Conservation (phyloP, 2,888 invertebrate genomes). For the Teleogryllus oceanicus region DNA sequence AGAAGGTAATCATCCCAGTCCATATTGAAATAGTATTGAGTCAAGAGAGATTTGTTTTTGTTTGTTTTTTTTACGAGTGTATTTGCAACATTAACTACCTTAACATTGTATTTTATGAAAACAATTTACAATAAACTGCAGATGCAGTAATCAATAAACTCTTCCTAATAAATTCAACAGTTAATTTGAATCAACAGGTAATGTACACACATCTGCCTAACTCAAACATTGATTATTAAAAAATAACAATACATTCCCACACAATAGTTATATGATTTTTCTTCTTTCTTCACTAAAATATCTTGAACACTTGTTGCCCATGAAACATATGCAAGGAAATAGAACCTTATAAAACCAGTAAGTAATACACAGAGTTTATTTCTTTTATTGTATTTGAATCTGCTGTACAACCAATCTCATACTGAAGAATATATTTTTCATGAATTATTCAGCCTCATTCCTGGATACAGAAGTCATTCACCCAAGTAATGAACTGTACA, state of each 20-base stretch:
- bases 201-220: background rate
- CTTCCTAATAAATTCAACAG: slow-evolving; percentile 2
- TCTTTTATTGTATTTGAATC: slow-evolving; percentile 31
- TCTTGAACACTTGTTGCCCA: background rate
- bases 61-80: too few species aligned
- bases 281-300: background rate
- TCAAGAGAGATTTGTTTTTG: too few species aligned
- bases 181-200: background rate
- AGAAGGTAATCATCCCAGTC: too few species aligned
- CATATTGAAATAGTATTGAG: too few species aligned
- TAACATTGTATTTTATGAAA: background rate
- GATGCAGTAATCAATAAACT: background rate
- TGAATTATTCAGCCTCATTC: slow-evolving; percentile 26
- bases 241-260: background rate
- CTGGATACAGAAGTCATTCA: slow-evolving; percentile 29
- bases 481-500: slow-evolving; percentile 30
- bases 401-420: slow-evolving; percentile 35
- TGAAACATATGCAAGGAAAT: background rate
- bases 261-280: background rate
- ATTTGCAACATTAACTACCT: too few species aligned
- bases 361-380: slow-evolving; percentile 24
- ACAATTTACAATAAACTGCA: background rate
- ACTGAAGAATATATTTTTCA: slow-evolving; percentile 26
- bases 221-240: background rate
- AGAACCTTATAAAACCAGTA: slow-evolving; percentile 5